Evolutionary conservation across 92 coral and sea anemone species (phyloP).

Genomic region (Scolanthus callimorphus): DNA sequence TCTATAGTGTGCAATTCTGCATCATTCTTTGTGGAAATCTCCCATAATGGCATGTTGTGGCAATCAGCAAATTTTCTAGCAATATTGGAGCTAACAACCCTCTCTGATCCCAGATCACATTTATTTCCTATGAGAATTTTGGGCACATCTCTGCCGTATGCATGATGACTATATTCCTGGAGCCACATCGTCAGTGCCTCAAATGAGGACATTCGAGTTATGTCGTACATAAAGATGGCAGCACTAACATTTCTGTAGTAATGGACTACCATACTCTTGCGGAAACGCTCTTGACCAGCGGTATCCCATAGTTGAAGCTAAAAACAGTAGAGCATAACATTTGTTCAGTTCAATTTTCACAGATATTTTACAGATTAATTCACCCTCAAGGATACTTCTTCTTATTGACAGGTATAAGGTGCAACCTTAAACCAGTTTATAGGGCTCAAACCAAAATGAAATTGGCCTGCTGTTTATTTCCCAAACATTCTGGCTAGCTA

Average conservation of each 20-base stretch:
- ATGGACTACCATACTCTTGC: slow-evolving; percentile 96
- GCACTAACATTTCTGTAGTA: slow-evolving; percentile 97
- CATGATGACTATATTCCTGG: slow-evolving; percentile 81
- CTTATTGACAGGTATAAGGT: too few species aligned
- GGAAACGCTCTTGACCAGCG: slow-evolving; percentile 96
- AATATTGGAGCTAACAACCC: slow-evolving; percentile 81
- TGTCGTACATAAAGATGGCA: slow-evolving; percentile 92
- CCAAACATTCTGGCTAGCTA: too few species aligned
- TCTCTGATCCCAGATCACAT: slow-evolving; percentile 76
- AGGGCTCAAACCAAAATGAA: too few species aligned
- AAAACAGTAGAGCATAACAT: too few species aligned
- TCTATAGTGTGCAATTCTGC: slow-evolving; percentile 76
- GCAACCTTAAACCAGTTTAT: too few species aligned
- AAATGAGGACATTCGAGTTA: slow-evolving; percentile 82
- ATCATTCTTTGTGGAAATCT: slow-evolving; percentile 91
- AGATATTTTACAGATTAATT: too few species aligned
- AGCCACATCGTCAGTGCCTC: slow-evolving; percentile 75
- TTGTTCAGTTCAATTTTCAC: too few species aligned
- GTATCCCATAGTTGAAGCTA: slow-evolving; percentile 97
- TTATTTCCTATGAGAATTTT: slow-evolving; percentile 92
- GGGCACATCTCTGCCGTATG: slow-evolving; percentile 66
- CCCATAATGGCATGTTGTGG: slow-evolving; percentile 92
- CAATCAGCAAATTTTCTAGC: slow-evolving; percentile 91
- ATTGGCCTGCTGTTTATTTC: too few species aligned
- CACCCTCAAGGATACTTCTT: too few species aligned